phyloP scores from a whole-genome alignment of 2,888 invertebrate genomes.

The Melanotus villosus region DNA sequence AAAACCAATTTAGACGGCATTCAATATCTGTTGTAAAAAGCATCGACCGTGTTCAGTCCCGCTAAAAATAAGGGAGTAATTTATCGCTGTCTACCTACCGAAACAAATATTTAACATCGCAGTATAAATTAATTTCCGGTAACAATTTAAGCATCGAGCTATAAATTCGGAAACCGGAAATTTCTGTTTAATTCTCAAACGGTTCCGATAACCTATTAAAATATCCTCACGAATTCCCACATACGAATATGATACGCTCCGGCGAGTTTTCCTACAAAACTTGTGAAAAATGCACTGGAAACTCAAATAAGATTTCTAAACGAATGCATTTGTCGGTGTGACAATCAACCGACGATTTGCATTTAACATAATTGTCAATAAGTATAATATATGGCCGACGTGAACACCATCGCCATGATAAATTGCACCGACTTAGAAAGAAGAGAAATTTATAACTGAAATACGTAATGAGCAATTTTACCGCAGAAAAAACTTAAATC shows the following conservation, averaged over 20 bases:
- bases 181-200: slow-evolving; percentile 61
- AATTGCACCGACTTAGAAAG: slow-evolving; percentile 24
- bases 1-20: slow-evolving; percentile 10
- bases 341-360: slow-evolving; percentile 3
- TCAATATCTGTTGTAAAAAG: slow-evolving; percentile 14
- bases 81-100: slow-evolving; percentile 29
- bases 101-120: slow-evolving; percentile 33
- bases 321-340: background rate
- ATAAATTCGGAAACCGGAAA: slow-evolving; percentile 63
- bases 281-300: background rate
- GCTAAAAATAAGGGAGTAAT: slow-evolving; percentile 32
- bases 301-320: background rate
- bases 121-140: slow-evolving; percentile 60
- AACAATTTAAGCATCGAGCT: slow-evolving; percentile 54
- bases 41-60: too few relatives aligned
- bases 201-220: slow-evolving; percentile 56
- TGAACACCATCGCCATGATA: slow-evolving; percentile 18
- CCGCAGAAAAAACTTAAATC: slow-evolving; percentile 18
- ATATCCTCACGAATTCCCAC: slow-evolving; percentile 50
- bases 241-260: slow-evolving; percentile 44
- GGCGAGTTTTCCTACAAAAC: background rate
- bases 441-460: slow-evolving; percentile 33
- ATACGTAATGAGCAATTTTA: slow-evolving; percentile 35
- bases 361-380: slow-evolving; percentile 21
- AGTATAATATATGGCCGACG: slow-evolving; percentile 23